Evolutionary conservation across 2,888 invertebrate species (phyloP), one percentile per base, ranked within the genome.

Genomic region (Graphium colonna): DNA sequence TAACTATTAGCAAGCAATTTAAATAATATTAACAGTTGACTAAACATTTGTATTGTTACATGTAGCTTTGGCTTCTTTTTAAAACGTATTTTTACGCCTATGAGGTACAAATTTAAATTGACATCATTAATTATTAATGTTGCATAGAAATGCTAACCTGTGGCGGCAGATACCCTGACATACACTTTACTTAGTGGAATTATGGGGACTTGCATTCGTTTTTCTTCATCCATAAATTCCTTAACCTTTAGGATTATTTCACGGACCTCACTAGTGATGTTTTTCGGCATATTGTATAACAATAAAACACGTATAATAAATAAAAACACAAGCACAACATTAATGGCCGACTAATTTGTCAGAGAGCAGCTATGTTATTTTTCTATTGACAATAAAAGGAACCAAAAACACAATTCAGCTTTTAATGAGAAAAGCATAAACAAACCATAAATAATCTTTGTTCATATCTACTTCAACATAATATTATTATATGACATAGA

Each of bases 181-280:
- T 88, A 87, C 15, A 88, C 88, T 74, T 88, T 88, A 62, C 85
- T 85, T 10, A 88, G 69, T 1, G 88, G 88, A 68, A 88, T 88
- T 66, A 88, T 88, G 18, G 88, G 88, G 56, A 86, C 85, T 71
- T 88, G 87, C 88, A 88, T 88, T 38, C 87, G 78, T 68, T 88
- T 88, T 51, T 88, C 88, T 51, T 87, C 87, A 51, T 88, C 88
- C 88, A 88, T 88, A 66, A 88, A 88, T 60, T 87, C 88, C 62
- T 88, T 88, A 1, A 88, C 88, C 68, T 85, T 87, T 53, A 88
- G 64, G 67, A 88, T 87, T 62, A 88, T 83, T 47, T 87, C 87
- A n/a, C 88, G 82, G 44, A 88, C 88, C 69, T 88, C 88, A 65
- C 67, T 79, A 2, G 85, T 87, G 55, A 88, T 87, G 60, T 87